These are phyloP conservation scores for Microtus montanus DNA, from an alignment of 2,113 vertebrate genomes.

Conservation along the genomic window DNA sequence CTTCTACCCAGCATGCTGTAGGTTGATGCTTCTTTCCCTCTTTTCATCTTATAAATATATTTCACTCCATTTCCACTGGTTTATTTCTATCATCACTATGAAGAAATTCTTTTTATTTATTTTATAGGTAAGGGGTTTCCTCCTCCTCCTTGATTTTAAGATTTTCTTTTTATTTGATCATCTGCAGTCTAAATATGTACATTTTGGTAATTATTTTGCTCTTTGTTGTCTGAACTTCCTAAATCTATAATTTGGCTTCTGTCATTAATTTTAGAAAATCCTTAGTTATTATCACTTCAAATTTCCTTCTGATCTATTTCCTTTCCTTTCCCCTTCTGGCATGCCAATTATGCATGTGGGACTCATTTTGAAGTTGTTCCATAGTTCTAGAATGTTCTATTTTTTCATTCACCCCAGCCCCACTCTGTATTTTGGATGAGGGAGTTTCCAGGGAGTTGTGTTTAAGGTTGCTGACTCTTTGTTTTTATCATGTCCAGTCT, in stretches of 20 bases:
- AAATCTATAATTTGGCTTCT: neutral
- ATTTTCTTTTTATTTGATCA: neutral
- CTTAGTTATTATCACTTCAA: neutral
- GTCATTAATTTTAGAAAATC: conserved; percentile 4
- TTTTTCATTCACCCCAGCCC: neutral
- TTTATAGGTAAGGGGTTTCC: neutral
- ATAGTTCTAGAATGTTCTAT: neutral
- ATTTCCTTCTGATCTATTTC: neutral
- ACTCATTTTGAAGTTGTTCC: neutral
- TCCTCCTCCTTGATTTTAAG: neutral
- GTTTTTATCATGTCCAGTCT: neutral
- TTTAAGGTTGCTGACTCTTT: neutral
- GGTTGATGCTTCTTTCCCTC: neutral
- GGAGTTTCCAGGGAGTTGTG: neutral
- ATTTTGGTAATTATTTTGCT: neutral
- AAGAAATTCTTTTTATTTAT: neutral
- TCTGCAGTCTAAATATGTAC: neutral
- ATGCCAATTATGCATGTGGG: neutral
- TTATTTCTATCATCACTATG: neutral
- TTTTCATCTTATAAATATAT: neutral
- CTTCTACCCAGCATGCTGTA: neutral
- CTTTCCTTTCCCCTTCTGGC: neutral
- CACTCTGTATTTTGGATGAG: neutral
- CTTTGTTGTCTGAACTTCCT: neutral
- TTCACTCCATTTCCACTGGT: neutral